Evolutionary conservation across 2,888 invertebrate species (phyloP), one percentile per base, ranked within the genome.

Genomic region (Tiliacea aurago): DNA sequence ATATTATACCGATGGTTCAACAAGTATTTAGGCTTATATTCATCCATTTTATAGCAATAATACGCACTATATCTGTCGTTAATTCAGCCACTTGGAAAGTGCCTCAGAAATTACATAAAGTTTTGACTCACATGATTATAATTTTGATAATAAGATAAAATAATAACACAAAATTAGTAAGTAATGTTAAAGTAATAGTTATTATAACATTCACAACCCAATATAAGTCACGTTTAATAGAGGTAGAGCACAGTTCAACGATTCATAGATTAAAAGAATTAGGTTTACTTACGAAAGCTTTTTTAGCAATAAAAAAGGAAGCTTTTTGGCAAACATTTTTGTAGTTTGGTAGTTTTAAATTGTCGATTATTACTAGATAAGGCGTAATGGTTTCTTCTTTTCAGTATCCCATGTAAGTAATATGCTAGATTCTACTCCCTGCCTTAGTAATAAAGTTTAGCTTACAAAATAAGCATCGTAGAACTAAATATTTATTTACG

Each of bases 321-420:
- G 95, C 95, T 96, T 96, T 93, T 94, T 94, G 94, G 94, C 95
- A 94, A 83, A 86, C 79, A 89, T 88, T 92, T 92, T 91, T 89
- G 92, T 95, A 94, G 94, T 89, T 88, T 78, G 72, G 91, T 94
- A 94, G 92, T 92, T 92, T 92, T 92, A 90, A 90, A 88, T 86
- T 88, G 90, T 93, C 91, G 92, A 93, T 93, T 93, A 92, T 86
- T 90, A 91, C 86, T 90, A 90, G 88, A 75, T 89, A 90, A 87
- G 88, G 86, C 85, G 90, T 88, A 72, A 80, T 82, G 84, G 91
- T 88, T 86, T 90, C 92, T 92, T 88, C 87, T 91, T 93, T 92
- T 92, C 83, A 78, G 83, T 79, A 87, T 88, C 87, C 90, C 86
- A 87, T 87, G 87, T 92, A 92, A 93, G 91, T 91, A 80, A 66